phyloP scores from a whole-genome alignment of 1,140 invertebrate genomes.

The Asobara japonica region DNA sequence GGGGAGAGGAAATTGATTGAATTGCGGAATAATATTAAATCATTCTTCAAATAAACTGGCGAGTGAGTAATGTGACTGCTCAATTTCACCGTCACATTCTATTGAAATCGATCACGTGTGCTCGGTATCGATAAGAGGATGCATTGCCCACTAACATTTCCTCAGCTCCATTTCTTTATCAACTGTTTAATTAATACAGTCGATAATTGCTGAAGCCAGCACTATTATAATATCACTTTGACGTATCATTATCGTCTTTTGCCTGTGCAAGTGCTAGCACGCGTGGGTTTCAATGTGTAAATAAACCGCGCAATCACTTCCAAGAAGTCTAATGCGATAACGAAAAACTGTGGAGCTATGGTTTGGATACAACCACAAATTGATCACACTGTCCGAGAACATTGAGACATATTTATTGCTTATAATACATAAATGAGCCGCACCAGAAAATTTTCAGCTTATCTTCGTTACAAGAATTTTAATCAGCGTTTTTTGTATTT shows the following conservation, averaged over 20 bases:
- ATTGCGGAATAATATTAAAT: too few species aligned
- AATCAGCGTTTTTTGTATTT: too few species aligned
- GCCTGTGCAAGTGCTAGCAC: background rate
- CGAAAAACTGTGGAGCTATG: background rate
- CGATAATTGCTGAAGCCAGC: background rate
- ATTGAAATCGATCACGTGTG: background rate
- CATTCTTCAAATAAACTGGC: background rate
- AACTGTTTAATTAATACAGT: constrained; percentile 32
- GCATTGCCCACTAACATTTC: background rate
- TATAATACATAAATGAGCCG: too few species aligned
- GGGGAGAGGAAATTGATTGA: too few species aligned
- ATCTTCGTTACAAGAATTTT: too few species aligned
- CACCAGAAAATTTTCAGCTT: too few species aligned
- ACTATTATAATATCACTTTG: background rate
- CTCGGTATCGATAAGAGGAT: background rate
- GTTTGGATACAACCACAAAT: background rate
- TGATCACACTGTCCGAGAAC: background rate
- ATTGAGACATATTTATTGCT: background rate
- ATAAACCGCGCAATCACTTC: background rate
- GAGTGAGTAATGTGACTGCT: background rate
- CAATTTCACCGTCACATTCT: constrained; percentile 24
- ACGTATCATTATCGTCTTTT: background rate
- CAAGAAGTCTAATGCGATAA: constrained; percentile 9
- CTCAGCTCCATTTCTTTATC: constrained; percentile 16
- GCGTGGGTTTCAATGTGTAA: background rate